phyloP scores from a whole-genome alignment of 2,113 vertebrate genomes.

The Neolamprologus cancellatus region DNA sequence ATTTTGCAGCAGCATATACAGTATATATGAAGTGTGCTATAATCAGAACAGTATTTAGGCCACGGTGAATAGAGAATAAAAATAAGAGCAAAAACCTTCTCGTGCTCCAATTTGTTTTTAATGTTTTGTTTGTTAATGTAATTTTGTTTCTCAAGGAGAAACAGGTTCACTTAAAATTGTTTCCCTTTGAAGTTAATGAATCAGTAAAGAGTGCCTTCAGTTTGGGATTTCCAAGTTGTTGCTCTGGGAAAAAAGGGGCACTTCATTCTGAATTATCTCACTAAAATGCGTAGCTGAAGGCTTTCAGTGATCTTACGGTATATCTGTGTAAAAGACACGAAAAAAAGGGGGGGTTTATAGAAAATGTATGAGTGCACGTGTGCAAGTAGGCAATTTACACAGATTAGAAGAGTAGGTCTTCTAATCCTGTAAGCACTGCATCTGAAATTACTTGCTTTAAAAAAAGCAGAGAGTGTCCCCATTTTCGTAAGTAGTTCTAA shows the following conservation, averaged over 20 bases:
- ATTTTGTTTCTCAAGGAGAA: constrained; percentile 11
- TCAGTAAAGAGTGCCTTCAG: constrained; percentile 4
- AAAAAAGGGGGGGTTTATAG: background rate
- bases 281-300: constrained; percentile 12
- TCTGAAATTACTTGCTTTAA: constrained; percentile 23
- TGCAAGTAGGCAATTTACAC: constrained; percentile 11
- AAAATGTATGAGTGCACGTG: background rate
- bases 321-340: background rate
- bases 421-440: constrained; percentile 30
- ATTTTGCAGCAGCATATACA: background rate
- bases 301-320: background rate
- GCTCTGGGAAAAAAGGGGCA: background rate
- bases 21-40: background rate
- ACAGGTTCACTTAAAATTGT: constrained; percentile 5
- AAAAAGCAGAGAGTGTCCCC: constrained; percentile 39
- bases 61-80: background rate
- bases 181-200: constrained; percentile 30
- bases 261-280: constrained; percentile 1
- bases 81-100: background rate
- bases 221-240: constrained; percentile 9
- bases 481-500: constrained; percentile 63
- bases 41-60: constrained; percentile 13
- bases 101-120: too few relatives aligned
- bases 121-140: background rate
- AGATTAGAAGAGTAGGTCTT: constrained; percentile 28